Percentiles rank a stretch among this genome's conserved stretches.
Evolutionary conservation across 2,797 vertebrate genomes (phyloP).

Genomic region (Centropyge bicolor): DNA sequence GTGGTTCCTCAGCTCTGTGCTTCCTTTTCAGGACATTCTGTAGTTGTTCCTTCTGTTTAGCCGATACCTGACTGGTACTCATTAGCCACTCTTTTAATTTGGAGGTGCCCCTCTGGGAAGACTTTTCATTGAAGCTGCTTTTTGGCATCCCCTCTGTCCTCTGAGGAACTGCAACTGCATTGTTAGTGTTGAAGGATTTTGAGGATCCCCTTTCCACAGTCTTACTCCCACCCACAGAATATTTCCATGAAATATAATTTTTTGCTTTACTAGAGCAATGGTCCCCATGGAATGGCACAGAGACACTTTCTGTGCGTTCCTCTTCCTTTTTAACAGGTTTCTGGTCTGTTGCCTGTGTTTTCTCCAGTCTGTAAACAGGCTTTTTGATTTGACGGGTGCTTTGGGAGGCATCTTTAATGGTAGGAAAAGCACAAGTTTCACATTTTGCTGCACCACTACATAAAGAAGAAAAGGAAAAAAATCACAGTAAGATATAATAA

Average conservation of each 20-base stretch:
- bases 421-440: background rate
- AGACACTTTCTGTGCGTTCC: conserved; percentile 12
- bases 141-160: conserved; percentile 29
- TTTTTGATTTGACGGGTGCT: conserved; percentile 63
- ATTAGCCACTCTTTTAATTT: conserved; percentile 29
- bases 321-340: conserved; percentile 41
- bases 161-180: background rate
- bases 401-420: conserved; percentile 37
- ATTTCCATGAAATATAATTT: conserved; percentile 22
- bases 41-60: conserved; percentile 38
- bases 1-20: conserved; percentile 13
- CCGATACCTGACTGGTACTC: conserved; percentile 31
- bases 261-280: conserved; percentile 32
- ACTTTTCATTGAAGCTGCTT: conserved; percentile 15
- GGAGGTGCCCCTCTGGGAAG: conserved; percentile 18
- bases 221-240: conserved; percentile 12
- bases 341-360: conserved; percentile 34
- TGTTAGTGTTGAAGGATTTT: background rate
- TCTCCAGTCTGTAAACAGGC: conserved; percentile 56
- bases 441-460: conserved; percentile 42
- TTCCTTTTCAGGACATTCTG: conserved; percentile 27
- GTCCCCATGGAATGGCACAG: background rate
- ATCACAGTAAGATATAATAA: conserved; percentile 4
- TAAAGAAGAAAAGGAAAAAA: conserved; percentile 46
- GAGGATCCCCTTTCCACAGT: conserved; percentile 21